A percentile compares a stretch with the other conserved stretches of the same genome.
These are phyloP conservation scores for Corythaixoides concolor DNA, from an alignment of 2,113 vertebrate genomes.

Conservation along the genomic window DNA sequence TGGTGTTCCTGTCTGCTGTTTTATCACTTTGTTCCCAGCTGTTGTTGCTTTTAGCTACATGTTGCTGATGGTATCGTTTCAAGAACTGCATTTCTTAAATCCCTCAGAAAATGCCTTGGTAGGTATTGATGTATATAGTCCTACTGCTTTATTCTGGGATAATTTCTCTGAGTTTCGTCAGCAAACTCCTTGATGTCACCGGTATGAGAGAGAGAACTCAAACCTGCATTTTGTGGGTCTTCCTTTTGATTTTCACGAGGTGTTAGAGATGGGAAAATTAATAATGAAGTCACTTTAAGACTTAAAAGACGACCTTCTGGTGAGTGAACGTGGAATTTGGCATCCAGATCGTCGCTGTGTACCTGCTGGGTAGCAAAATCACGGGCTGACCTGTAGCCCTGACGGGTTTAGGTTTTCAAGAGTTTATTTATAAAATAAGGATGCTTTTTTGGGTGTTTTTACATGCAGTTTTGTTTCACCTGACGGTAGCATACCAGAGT, in stretches of 20 bases:
- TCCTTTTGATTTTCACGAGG: neutral
- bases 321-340: neutral
- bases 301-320: neutral
- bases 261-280: neutral
- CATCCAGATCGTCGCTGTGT: fast-evolving
- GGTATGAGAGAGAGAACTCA: neutral
- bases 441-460: neutral
- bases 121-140: fast-evolving
- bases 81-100: neutral
- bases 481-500: neutral
- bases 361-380: neutral
- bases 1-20: neutral
- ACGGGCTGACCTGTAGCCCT: neutral
- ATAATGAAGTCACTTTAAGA: neutral
- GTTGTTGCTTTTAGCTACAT: neutral
- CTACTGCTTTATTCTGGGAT: neutral
- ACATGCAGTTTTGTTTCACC: neutral
- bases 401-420: neutral
- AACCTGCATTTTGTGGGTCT: fast-evolving
- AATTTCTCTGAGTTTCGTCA: neutral
- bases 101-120: neutral
- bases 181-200: neutral
- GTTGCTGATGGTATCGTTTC: fast-evolving
- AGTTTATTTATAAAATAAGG: neutral
- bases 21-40: neutral